Conservation (phyloP, 2,888 invertebrate genomes). For the Noctua janthe region DNA sequence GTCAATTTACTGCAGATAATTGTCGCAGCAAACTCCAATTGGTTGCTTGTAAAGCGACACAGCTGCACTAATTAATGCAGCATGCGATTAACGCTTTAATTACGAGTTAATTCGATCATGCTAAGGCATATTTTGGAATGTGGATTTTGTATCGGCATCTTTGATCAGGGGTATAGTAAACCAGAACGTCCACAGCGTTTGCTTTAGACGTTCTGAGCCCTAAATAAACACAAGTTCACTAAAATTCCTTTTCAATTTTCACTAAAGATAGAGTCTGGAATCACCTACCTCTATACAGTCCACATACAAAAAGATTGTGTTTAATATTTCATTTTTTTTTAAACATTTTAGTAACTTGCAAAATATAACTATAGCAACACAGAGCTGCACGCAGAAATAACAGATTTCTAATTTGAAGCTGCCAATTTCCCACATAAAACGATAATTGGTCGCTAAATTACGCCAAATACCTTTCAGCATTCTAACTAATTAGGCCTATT, state of each 20-base stretch:
- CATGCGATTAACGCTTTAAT: constrained; percentile 54
- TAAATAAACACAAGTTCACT: no score
- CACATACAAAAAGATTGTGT: no score
- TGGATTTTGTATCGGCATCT: constrained; percentile 18
- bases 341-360: no score
- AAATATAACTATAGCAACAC: background rate
- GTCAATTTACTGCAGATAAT: constrained; percentile 54
- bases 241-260: no score
- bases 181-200: no score
- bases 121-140: constrained; percentile 35
- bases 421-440: constrained; percentile 19
- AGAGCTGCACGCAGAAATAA: background rate
- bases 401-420: constrained; percentile 22
- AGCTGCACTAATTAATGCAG: constrained; percentile 61
- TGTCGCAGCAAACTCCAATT: constrained; percentile 52
- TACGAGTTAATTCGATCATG: constrained; percentile 58
- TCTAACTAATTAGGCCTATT: constrained; percentile 44
- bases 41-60: constrained; percentile 48
- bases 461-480: constrained; percentile 26
- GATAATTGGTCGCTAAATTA: constrained; percentile 17
- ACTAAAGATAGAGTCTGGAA: no score
- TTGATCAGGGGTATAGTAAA: background rate
- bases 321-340: no score
- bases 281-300: no score
- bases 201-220: no score